Base-by-base conservation (phyloP, 1,140 invertebrate genomes). In the Lepidostoma basale region DNA sequence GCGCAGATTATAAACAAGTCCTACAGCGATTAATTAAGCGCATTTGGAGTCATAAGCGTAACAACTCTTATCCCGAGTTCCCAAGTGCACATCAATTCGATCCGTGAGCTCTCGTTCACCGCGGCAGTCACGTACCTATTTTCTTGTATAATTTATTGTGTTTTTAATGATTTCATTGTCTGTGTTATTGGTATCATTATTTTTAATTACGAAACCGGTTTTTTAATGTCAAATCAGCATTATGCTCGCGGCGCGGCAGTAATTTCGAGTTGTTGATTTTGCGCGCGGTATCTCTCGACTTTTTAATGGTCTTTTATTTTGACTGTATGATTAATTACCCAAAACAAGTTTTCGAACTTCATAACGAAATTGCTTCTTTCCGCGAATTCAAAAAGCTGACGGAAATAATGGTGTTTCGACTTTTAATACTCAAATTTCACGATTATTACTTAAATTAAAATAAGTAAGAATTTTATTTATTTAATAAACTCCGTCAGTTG, bases 231-330 rank as follows among this genome's bases (percentile, higher is more conserved):
- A 28, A 26, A n/a, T n/a, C n/a, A n/a, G 16, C 5, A 26, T 28
- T 54, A 16, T 14, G 28, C 25, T n/a, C 26, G 30, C 20, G 20
- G 30, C 20, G 16, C 22, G 5, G 18, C n/a, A 30, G 30, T 56
- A 36, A 56, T 56, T 56, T 28, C 25, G 12, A 54, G 28, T 36
- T 56, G 52, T 33, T 47, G 44, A 47, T 47, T 47, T 47, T 47
- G 16, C 20, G 20, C 14, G 20, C 40, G 30, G 33, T 56, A 10
- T 39, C 28, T 16, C 16, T 56, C 18, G 26, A 36, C 10, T 33
- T 33, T 39, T 56, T 56, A 56, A 56, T 56, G 26, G 16, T 28
- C 8, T 8, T 12, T 23, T 49, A 18, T 26, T 30, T n/a, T 56
- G 9, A 33, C 28, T 12, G 28, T 20, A 39, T 56, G 52, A 36